Percentiles rank a stretch among this genome's conserved stretches.
phyloP scores from a whole-genome alignment of 1,140 invertebrate genomes.

The Drosophila neocordata region DNA sequence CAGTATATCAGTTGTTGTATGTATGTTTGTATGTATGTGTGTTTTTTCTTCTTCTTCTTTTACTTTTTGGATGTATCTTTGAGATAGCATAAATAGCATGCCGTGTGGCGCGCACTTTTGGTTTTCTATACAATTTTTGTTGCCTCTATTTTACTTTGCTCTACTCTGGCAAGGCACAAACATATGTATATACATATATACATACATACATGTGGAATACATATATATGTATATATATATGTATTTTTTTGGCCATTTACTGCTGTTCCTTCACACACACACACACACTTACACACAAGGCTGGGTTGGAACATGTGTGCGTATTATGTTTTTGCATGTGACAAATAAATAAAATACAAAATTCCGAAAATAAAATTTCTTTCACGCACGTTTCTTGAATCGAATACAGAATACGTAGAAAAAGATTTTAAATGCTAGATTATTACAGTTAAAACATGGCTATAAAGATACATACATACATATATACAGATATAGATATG shows the following conservation, averaged over 20 bases:
- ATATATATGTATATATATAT: background rate
- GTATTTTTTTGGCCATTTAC: background rate
- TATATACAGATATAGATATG: too few relatives aligned
- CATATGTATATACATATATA: background rate
- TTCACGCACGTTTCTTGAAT: background rate
- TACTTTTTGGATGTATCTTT: background rate
- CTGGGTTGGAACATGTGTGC: constrained; percentile 54
- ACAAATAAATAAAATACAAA: background rate
- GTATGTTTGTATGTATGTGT: background rate
- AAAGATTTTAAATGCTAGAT: too few relatives aligned
- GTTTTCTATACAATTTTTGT: constrained; percentile 8
- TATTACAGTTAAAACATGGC: too few relatives aligned
- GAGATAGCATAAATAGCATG: constrained; percentile 10
- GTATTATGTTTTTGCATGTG: constrained; percentile 45
- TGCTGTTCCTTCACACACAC: constrained; percentile 16
- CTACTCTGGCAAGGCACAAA: background rate
- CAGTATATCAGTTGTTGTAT: constrained; percentile 19
- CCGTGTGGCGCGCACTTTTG: constrained; percentile 7
- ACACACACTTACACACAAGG: constrained; percentile 20
- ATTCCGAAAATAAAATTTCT: background rate
- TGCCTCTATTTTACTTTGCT: constrained; percentile 8
- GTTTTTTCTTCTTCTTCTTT: background rate
- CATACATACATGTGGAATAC: background rate
- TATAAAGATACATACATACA: too few relatives aligned
- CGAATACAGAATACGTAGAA: too few relatives aligned